Conservation (phyloP, 2,797 vertebrate species). For the Arrhamphus sclerolepis region DNA sequence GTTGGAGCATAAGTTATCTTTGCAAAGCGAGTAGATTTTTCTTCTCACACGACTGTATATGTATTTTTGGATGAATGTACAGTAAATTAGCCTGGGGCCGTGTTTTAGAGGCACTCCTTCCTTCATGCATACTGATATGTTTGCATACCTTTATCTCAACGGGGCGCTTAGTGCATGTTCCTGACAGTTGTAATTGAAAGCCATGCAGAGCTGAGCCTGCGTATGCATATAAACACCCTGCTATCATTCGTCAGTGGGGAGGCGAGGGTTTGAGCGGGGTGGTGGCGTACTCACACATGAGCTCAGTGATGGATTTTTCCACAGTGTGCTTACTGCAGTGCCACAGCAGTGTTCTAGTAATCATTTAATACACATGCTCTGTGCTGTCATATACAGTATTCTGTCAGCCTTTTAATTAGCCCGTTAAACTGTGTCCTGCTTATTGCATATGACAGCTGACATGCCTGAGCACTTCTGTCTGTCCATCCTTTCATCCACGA, state of each 20-base stretch:
- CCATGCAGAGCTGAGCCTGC: constrained; percentile 39
- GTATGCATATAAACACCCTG: constrained; percentile 52
- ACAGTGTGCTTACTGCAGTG: constrained; percentile 58
- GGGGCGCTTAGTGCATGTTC: constrained; percentile 45
- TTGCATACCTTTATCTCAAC: constrained; percentile 61
- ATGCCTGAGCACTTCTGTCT: constrained; percentile 11
- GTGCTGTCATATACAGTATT: constrained; percentile 25
- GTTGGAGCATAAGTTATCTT: no score
- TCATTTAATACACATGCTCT: constrained; percentile 29
- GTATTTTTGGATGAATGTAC: not conserved
- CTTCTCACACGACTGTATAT: no score
- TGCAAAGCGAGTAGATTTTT: no score
- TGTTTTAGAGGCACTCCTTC: constrained; percentile 29
- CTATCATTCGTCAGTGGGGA: constrained; percentile 57
- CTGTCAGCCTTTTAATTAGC: constrained; percentile 47
- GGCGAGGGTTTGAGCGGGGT: not conserved
- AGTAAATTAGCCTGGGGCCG: constrained; percentile 1
- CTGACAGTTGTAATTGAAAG: constrained; percentile 68
- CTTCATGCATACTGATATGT: constrained; percentile 63
- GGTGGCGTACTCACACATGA: constrained; percentile 26
- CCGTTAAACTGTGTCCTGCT: constrained; percentile 33
- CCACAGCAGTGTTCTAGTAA: constrained; percentile 42
- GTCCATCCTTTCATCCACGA: constrained; percentile 17
- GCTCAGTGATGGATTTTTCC: constrained; percentile 52
- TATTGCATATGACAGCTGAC: constrained; percentile 32